Conservation (phyloP, 2,113 vertebrate species). For the Pituophis catenifer region DNA sequence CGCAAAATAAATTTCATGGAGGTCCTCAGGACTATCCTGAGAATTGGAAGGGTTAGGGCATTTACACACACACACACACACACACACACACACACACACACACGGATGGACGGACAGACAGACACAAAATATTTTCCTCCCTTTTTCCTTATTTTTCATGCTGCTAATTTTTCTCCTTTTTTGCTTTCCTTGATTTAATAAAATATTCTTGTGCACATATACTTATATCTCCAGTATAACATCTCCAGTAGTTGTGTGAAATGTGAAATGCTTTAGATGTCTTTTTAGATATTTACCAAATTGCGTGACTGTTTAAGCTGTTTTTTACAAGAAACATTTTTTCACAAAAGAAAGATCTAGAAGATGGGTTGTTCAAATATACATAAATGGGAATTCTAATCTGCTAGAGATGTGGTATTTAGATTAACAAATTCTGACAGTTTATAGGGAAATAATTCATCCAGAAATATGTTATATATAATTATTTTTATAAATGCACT, state of each 20-base stretch:
- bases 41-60: neutral
- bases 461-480: neutral
- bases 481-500: neutral
- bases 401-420: neutral
- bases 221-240: neutral
- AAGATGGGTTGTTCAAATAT: neutral
- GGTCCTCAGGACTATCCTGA: neutral
- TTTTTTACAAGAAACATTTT: neutral
- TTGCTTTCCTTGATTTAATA: neutral
- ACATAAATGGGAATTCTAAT: neutral
- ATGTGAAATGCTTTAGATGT: neutral
- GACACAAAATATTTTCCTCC: neutral
- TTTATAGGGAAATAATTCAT: neutral
- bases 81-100: too few relatives aligned
- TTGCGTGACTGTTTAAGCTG: neutral
- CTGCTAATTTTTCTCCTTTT: neutral
- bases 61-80: neutral
- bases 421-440: neutral
- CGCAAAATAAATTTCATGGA: neutral
- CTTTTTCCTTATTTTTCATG: neutral
- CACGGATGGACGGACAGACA: accelerated
- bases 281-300: neutral
- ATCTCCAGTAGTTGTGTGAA: neutral
- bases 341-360: neutral
- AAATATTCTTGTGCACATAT: neutral